Conservation (phyloP, 2,797 vertebrate genomes). For the Myotis myotis region DNA sequence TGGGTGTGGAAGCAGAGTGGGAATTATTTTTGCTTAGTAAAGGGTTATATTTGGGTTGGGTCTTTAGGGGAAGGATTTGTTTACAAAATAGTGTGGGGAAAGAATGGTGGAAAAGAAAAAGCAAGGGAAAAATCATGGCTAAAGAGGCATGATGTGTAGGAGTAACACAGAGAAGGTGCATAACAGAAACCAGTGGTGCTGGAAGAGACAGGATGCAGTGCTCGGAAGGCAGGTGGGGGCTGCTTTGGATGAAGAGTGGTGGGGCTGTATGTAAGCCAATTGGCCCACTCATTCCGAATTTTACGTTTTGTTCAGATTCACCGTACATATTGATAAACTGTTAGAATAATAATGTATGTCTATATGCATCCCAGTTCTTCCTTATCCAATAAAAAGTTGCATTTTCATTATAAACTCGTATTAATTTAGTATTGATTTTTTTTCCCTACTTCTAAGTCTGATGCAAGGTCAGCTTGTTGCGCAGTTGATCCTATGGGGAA, state of each 20-base stretch:
- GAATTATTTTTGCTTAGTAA: not conserved
- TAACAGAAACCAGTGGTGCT: not conserved
- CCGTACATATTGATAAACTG: not conserved
- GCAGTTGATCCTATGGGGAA: not conserved
- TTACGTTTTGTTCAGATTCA: not conserved
- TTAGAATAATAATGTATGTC: not conserved
- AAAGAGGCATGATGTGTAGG: not conserved
- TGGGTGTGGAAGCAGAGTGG: not conserved
- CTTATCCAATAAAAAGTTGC: not conserved
- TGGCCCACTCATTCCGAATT: not conserved
- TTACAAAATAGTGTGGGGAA: not conserved
- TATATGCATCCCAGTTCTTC: not conserved
- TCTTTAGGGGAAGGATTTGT: not conserved
- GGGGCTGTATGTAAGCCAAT: not conserved
- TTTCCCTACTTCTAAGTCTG: not conserved
- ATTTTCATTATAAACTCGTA: not conserved
- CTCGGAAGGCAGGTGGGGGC: not conserved
- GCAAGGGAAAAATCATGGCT: not conserved
- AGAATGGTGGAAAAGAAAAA: not conserved
- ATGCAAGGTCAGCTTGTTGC: not conserved
- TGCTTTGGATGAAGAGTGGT: accelerated
- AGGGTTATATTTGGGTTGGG: not conserved
- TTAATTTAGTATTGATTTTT: not conserved
- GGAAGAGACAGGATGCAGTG: accelerated
- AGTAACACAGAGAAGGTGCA: not conserved